A percentile compares a stretch with the other conserved stretches of the same genome.
These are phyloP conservation scores for Clanis bilineata DNA, from an alignment of 2,888 invertebrate species.

Conservation along the genomic window DNA sequence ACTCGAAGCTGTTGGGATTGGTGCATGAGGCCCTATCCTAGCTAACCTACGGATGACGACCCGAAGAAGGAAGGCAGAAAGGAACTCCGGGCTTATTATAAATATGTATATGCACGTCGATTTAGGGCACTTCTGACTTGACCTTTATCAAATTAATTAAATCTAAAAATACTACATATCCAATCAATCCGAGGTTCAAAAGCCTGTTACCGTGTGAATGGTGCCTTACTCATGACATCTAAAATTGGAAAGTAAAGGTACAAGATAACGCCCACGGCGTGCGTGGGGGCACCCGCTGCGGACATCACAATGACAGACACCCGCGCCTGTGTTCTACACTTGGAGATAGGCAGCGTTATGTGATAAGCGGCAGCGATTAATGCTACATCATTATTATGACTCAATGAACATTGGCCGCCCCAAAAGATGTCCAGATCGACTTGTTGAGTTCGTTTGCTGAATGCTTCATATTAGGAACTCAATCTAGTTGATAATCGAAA, in stretches of 20 bases:
- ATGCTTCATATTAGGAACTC: too few species aligned
- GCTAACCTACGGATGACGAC: too few species aligned
- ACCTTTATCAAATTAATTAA: not conserved
- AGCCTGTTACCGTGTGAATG: not conserved
- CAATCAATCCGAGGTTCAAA: not conserved
- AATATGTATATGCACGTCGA: too few species aligned
- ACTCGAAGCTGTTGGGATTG: too few species aligned
- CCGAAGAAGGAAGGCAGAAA: too few species aligned
- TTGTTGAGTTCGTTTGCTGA: too few species aligned
- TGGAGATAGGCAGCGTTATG: slow-evolving; percentile 11
- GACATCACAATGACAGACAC: slow-evolving; percentile 37
- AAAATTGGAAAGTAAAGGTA: slow-evolving; percentile 67
- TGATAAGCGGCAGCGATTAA: slow-evolving; percentile 13
- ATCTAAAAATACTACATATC: not conserved
- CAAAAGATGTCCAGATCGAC: too few species aligned
- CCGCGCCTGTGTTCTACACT: slow-evolving; percentile 30
- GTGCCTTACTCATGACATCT: slow-evolving; percentile 28
- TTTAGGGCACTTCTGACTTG: too few species aligned
- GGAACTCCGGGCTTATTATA: too few species aligned
- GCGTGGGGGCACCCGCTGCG: slow-evolving; percentile 49
- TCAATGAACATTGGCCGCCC: too few species aligned
- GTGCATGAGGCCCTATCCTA: too few species aligned
- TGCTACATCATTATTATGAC: not conserved
- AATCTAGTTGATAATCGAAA: too few species aligned
- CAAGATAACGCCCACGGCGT: slow-evolving; percentile 42